A percentile compares a stretch with the other conserved stretches of the same genome.
Conservation (phyloP, 2,888 invertebrate species). For the Timema podura region DNA sequence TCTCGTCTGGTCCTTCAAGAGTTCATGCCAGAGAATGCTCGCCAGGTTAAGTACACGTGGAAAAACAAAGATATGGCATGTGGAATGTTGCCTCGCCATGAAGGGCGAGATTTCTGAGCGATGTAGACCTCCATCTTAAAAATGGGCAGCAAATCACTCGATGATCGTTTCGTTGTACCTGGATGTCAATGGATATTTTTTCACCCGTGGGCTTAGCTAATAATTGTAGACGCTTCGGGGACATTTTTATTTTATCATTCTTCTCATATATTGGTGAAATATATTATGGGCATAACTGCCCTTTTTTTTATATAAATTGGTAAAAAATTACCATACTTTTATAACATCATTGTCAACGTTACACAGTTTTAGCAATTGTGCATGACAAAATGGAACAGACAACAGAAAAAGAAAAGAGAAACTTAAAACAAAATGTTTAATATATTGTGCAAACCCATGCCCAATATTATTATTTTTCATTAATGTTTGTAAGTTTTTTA, state of each 20-base stretch:
- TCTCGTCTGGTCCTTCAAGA: not conserved
- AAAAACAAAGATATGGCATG: not conserved
- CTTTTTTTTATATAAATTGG: conserved; percentile 21
- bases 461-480: conserved; percentile 24
- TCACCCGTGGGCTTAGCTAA: not conserved
- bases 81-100: conserved; percentile 10
- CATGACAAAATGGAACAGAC: not conserved
- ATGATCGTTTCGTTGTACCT: conserved; percentile 11
- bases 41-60: conserved; percentile 5
- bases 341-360: conserved; percentile 38
- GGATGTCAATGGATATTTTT: not conserved
- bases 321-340: conserved; percentile 31
- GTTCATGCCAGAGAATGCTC: conserved; percentile 9
- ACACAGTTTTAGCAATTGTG: conserved; percentile 38
- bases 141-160: not conserved
- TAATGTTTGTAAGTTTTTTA: conserved; percentile 11
- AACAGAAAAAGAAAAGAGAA: not conserved
- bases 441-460: conserved; percentile 29
- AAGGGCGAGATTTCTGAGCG: not conserved
- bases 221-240: not conserved
- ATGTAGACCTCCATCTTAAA: no score
- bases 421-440: not conserved
- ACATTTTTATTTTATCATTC: no score
- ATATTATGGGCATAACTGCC: conserved; percentile 8
- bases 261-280: not conserved